Conservation (phyloP, 2,113 vertebrate species). For the Cygnus buccinator region DNA sequence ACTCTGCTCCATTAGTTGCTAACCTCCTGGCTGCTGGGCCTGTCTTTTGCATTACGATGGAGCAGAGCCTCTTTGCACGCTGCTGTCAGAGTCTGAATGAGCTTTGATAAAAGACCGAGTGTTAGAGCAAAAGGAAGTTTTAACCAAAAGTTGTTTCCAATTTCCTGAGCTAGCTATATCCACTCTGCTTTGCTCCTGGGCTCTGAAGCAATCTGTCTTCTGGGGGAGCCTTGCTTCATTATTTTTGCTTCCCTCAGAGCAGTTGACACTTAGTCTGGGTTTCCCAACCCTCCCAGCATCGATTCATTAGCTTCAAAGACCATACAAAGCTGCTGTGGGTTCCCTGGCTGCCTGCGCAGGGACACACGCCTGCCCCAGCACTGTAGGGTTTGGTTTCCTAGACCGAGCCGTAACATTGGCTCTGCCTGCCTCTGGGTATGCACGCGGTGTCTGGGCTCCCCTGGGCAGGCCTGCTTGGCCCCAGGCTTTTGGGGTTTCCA, state of each 20-base stretch:
- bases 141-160: constrained; percentile 56
- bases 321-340: not conserved
- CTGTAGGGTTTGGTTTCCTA: not conserved
- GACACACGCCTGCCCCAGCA: accelerated
- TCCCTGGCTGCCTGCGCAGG: not conserved
- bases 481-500: not conserved
- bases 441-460: accelerated
- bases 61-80: not conserved
- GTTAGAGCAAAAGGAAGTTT: constrained; percentile 41
- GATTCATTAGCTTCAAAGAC: constrained; percentile 24
- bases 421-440: not conserved
- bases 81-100: constrained; percentile 10
- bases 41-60: constrained; percentile 42
- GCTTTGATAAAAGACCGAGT: constrained; percentile 49
- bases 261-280: constrained; percentile 18
- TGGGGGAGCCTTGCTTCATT: not conserved
- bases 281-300: not conserved
- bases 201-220: constrained; percentile 22
- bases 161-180: constrained; percentile 58
- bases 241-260: not conserved
- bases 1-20: not conserved
- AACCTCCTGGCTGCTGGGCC: not conserved
- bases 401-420: not conserved
- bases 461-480: not conserved
- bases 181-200: not conserved